phyloP scores from a whole-genome alignment of 2,113 vertebrate species.

The Notechis scutatus region DNA sequence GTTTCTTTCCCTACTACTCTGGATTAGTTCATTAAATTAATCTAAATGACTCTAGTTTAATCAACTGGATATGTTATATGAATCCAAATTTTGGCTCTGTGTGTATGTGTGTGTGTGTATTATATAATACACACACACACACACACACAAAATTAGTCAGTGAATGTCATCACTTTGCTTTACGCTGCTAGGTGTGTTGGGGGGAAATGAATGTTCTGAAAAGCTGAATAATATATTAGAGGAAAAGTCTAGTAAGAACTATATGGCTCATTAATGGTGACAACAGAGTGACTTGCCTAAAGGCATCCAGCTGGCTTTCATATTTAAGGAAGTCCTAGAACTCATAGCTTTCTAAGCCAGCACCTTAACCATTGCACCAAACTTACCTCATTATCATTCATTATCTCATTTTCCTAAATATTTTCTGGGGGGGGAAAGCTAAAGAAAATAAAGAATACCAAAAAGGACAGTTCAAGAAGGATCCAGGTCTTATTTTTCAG shows the following conservation, averaged over 20 bases:
- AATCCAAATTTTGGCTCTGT: background rate
- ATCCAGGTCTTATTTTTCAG: background rate
- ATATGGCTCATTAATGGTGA: background rate
- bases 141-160: too few relatives aligned
- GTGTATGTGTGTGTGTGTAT: too few relatives aligned
- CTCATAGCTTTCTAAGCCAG: background rate
- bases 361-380: background rate
- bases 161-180: background rate
- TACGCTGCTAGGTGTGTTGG: background rate
- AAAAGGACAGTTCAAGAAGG: background rate
- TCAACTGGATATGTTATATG: background rate
- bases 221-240: background rate
- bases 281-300: background rate
- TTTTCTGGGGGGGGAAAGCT: background rate
- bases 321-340: background rate
- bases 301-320: background rate
- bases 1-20: background rate
- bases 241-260: background rate
- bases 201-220: background rate
- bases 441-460: background rate
- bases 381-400: background rate
- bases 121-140: too few relatives aligned
- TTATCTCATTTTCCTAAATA: background rate
- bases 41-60: background rate
- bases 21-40: background rate